phyloP scores from a whole-genome alignment of 2,113 vertebrate species.

The Aldabrachelys gigantea region DNA sequence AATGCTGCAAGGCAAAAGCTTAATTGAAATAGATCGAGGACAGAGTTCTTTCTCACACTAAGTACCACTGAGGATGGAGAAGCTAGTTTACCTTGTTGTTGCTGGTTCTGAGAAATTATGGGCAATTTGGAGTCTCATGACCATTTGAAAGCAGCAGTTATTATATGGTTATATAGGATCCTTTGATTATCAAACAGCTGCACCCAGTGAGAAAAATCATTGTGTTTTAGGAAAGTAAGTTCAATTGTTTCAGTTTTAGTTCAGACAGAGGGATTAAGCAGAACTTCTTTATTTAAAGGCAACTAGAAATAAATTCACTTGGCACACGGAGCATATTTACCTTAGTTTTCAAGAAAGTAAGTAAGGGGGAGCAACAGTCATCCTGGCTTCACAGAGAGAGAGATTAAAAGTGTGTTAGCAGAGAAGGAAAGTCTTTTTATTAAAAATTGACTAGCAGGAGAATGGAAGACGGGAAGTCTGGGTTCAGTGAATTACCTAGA shows the following conservation, averaged over 20 bases:
- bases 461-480: neutral
- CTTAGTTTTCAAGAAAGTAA: conserved; percentile 26
- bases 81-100: neutral
- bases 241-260: neutral
- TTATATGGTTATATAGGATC: neutral
- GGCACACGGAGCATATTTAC: neutral
- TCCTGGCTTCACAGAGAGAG: neutral
- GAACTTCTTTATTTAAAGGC: conserved; percentile 17
- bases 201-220: neutral
- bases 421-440: neutral
- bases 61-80: neutral
- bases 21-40: neutral
- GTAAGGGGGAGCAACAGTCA: neutral
- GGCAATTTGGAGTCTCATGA: neutral
- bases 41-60: neutral
- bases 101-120: neutral
- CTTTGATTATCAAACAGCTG: neutral
- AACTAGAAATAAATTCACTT: neutral
- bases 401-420: neutral
- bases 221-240: neutral
- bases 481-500: neutral
- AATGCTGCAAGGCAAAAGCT: neutral
- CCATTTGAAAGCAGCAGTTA: neutral
- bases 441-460: neutral
- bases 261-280: fast-evolving